Conservation (phyloP, 2,797 vertebrate species). For the Schizothorax lantsangensis region DNA sequence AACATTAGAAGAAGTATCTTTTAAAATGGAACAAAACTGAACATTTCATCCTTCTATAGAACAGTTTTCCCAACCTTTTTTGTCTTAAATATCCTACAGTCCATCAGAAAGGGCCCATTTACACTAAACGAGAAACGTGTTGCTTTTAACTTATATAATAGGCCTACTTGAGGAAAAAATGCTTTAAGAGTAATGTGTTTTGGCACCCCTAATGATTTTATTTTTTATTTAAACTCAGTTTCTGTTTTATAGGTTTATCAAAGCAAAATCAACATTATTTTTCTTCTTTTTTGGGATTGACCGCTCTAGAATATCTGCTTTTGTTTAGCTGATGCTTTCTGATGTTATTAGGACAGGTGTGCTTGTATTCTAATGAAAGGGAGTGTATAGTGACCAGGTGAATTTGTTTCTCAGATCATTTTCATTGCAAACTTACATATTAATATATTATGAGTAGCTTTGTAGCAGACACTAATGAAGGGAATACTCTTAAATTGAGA, state of each 20-base stretch:
- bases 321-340: neutral
- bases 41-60: neutral
- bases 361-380: constrained; percentile 27
- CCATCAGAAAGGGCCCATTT: neutral
- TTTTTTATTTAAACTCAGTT: neutral
- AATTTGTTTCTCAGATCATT: neutral
- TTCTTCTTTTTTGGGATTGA: neutral
- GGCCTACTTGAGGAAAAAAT: neutral
- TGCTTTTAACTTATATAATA: neutral
- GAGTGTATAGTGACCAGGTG: neutral
- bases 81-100: neutral
- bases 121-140: neutral
- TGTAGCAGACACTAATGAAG: constrained; percentile 20
- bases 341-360: neutral
- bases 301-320: neutral
- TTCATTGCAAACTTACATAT: neutral
- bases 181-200: neutral
- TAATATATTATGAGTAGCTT: constrained; percentile 35
- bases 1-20: constrained; percentile 31
- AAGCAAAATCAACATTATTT: neutral
- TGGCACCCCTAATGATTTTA: neutral
- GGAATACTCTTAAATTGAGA: constrained; percentile 3
- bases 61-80: neutral
- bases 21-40: constrained; percentile 30
- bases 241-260: neutral